Evolutionary conservation across 2,113 vertebrate genomes (phyloP), one percentile per base, ranked within the genome.

Genomic region (Hippocampus guttulatus): DNA sequence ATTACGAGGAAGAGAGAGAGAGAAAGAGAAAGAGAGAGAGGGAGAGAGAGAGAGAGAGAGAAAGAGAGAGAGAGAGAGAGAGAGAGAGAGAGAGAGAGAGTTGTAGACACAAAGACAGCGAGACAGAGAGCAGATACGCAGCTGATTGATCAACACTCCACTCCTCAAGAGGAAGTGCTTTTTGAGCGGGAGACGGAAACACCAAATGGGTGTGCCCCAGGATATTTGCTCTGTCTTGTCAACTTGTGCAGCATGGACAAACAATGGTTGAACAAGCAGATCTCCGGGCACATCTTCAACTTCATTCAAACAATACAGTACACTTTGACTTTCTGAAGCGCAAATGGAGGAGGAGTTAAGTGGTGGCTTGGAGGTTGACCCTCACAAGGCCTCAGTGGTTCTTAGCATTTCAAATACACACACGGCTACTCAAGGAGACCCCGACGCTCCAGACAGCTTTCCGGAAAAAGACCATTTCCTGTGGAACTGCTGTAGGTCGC

Each of bases 391-490:
- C 73, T 69, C 47, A 51, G 47, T 1, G 47, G 15, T 5, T 20
- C 16, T 70, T 69, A 63, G 68, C 79, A 30, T 33, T 60, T 30
- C 15, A 78, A 61, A 63, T 27, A 71, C 69, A 73, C 70, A 79
- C 54, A 54, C 5, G 0, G 66, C 62, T 74, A 73, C 84, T 85
- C 84, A 84, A 84, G 84, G 55, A 81, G 73, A 55, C 45, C 71
- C 33, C 57, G 20, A 67, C 76, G 73, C 84, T 76, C 81, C 63
- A 66, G 70, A 77, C 80, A 81, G 85, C 84, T 79, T 81, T 87
- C 81, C 70, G 80, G 89, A 85, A 85, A 75, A 23, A 68, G 68
- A 60, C 72, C 71, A 84, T 85, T 89, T 91, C 87, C 88, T 87
- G 71, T 82, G 79, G 78, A 80, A 79, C 52, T 76, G 3, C 74